These are phyloP conservation scores for Rambutsinella grinnellia DNA, from an alignment of 2,888 invertebrate species.

Conservation along the genomic window DNA sequence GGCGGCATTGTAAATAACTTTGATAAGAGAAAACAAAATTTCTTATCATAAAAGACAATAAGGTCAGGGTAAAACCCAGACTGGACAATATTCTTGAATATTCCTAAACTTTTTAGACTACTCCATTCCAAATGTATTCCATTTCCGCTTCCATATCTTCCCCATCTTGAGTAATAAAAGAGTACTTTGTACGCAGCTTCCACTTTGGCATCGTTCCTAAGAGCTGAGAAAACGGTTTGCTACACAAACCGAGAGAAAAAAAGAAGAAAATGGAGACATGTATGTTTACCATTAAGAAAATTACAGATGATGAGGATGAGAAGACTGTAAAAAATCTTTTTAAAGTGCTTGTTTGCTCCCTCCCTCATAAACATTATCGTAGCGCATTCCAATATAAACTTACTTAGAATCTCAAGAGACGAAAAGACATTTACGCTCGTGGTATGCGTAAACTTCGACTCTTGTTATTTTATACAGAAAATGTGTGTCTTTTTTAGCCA, in stretches of 20 bases:
- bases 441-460: neutral
- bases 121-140: too few relatives aligned
- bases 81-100: too few relatives aligned
- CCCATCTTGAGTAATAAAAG: conserved; percentile 2
- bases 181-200: conserved; percentile 6
- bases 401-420: neutral
- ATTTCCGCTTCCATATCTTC: conserved; percentile 3
- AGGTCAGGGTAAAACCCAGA: too few relatives aligned
- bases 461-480: conserved; percentile 18
- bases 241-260: conserved; percentile 18
- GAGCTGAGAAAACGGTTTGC: too few relatives aligned
- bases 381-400: neutral
- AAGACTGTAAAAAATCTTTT: too few relatives aligned
- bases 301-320: neutral
- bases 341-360: neutral
- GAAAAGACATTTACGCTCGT: neutral
- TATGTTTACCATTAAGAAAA: neutral
- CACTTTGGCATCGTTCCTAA: conserved; percentile 49
- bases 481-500: conserved; percentile 5
- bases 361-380: neutral
- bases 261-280: neutral
- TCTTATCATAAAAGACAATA: too few relatives aligned
- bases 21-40: too few relatives aligned
- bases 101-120: too few relatives aligned
- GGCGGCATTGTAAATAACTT: too few relatives aligned